Evolutionary conservation across 92 coral and sea anemone species (phyloP), one percentile per base, ranked within the genome.

Genomic region (Anthopleura xanthogrammica): DNA sequence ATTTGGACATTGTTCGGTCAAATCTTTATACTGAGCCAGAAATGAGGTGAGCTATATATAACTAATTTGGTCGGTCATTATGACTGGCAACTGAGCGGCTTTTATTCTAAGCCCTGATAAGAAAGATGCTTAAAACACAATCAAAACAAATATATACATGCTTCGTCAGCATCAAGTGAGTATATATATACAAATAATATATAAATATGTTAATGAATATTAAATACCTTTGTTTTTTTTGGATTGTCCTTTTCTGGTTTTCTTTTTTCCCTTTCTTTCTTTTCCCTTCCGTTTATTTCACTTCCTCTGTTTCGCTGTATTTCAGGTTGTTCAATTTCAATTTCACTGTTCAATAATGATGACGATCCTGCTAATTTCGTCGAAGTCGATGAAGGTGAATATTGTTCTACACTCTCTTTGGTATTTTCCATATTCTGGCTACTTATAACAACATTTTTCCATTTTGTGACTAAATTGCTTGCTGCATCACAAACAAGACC

Each of bases 401-500:
- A 17, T 16, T 39, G 8, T 74, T 65, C 73, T 10, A 43, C 52
- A 70, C 5, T 70, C 16, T 82, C 50, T 41, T 48, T 48, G n/a
- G 41, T 75, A 19, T 56, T 77, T 24, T 55, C 68, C 16, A 10
- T n/a, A 11, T 55, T 7, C 75, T 75, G 74, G 19, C 70, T 36
- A 23, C 60, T 60, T 1, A 72, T 83, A 2, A 88, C 90, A 52
- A 79, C 20, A 12, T 82, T 86, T 75, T 88, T 97, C 99, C 99
- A 97, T 80, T 92, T 94, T 77, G 85, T 88, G 7, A 94, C 92
- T 29, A 97, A 85, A 62, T 60, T 65, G 36, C 77, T 83, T 14
- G 99, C 95, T 7, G 93, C 88, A 3, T 89, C 92, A 2, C 91
- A 93, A 57, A 97, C 82, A 46, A 36, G 64, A 39, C 87, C 95